Evolutionary conservation across 1,140 invertebrate species (phyloP), one percentile per base, ranked within the genome.

Genomic region (Triops cancriformis): DNA sequence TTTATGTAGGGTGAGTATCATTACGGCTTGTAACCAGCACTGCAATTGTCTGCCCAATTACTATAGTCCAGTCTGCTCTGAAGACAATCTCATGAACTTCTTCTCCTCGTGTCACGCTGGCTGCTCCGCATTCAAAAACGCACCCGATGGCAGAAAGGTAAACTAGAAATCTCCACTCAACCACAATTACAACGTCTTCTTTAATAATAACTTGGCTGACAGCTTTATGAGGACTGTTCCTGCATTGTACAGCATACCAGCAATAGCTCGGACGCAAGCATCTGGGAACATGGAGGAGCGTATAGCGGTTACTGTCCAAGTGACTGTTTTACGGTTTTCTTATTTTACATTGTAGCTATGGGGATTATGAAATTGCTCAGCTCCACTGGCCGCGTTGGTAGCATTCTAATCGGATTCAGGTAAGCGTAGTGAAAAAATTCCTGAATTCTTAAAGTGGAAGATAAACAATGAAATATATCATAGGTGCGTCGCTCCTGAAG

Each of bases 51-150:
- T 72, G 42, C 75, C 72, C 26, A 79, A 28, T 27, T 80, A 80
- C 42, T 81, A 82, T 45, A 45, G 76, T 18, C 82, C 82, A 11
- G 80, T 81, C 11, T 83, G 82, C 42, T 77, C 79, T 0, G 85
- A 80, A 78, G 86, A 87, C 75, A 85, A 86, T 1, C 83, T 83
- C 45, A 84, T 84, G 74, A 90, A 89, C 7, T 92, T 89, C 80
- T 91, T 91, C 80, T 91, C 90, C 1, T 88, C 90, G 9, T 92
- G 91, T 81, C 90, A 91, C 82, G 90, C 90, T 64, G 91, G 91
- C 7, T 92, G 91, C 81, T 84, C 84, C 18, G 80, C 85, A 75
- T 81, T 85, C 45, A 81, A 81, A 4, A 81, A 82, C n/a, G 51
- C 51, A 64, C 80, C 76, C 0, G 83, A 45, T 41, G 76, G 85